Evolutionary conservation across 2,888 invertebrate genomes (phyloP).

Genomic region (Itoplectis maculator): DNA sequence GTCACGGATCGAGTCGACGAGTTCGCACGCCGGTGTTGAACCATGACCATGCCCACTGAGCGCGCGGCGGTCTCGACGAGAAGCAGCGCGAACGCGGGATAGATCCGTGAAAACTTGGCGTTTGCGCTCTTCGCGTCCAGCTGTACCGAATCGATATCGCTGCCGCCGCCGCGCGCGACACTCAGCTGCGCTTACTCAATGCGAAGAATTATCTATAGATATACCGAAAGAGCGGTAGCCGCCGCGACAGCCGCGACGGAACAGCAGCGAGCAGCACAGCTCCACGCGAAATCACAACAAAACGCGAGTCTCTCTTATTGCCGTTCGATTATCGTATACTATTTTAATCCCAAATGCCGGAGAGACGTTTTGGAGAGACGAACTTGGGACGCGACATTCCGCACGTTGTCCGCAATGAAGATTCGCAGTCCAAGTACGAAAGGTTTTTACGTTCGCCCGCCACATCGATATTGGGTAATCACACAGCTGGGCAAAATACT

Average conservation of each 20-base stretch:
- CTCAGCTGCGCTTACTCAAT: slow-evolving; percentile 69
- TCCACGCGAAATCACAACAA: neutral
- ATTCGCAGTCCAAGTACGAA: no score
- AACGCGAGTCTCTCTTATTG: neutral
- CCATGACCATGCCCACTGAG: slow-evolving; percentile 48
- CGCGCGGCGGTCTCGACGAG: neutral
- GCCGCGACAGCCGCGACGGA: neutral
- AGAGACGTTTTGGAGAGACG: neutral
- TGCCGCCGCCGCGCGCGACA: no score
- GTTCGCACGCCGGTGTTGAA: slow-evolving; percentile 37
- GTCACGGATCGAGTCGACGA: slow-evolving; percentile 48
- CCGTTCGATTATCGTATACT: slow-evolving; percentile 2
- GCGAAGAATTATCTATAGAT: neutral
- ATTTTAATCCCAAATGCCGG: neutral
- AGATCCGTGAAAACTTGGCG: slow-evolving; percentile 5
- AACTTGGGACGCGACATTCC: neutral
- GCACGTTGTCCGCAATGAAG: neutral
- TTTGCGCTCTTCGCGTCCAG: neutral
- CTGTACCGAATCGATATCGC: slow-evolving; percentile 68
- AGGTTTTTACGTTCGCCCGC: no score
- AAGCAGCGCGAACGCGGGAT: neutral
- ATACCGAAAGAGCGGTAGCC: no score
- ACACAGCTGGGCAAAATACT: no score
- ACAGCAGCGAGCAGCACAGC: neutral
- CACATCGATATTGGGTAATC: no score